These are phyloP conservation scores for Electrophaes corylata DNA, from an alignment of 2,888 invertebrate genomes.

Conservation along the genomic window DNA sequence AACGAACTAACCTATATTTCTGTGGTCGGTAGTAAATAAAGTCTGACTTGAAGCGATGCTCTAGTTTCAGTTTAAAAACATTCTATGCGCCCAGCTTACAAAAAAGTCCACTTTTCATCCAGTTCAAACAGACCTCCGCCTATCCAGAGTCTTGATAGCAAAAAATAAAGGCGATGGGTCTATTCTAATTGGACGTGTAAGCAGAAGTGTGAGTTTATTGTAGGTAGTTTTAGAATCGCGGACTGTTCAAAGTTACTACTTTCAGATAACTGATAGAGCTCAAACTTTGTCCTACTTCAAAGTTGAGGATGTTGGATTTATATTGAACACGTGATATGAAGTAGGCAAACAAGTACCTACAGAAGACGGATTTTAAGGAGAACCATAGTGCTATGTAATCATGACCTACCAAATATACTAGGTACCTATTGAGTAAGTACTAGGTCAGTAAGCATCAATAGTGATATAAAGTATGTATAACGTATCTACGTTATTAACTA, in stretches of 20 bases:
- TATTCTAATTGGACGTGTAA: slow-evolving; percentile 37
- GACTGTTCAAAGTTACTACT: slow-evolving; percentile 39
- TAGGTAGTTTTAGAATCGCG: slow-evolving; percentile 35
- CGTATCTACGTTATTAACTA: no score
- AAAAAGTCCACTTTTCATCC: slow-evolving; percentile 31
- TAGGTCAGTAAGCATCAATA: no score
- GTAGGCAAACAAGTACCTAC: neutral
- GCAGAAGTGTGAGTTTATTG: slow-evolving; percentile 34
- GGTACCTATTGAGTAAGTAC: no score
- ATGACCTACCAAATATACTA: no score
- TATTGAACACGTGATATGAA: slow-evolving; percentile 3
- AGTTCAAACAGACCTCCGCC: slow-evolving; percentile 40
- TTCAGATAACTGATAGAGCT: slow-evolving; percentile 50
- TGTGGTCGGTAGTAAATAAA: slow-evolving; percentile 44
- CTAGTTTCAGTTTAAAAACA: slow-evolving; percentile 60
- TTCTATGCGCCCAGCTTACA: slow-evolving; percentile 34
- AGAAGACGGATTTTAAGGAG: neutral
- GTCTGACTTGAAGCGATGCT: slow-evolving; percentile 47
- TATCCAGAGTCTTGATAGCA: slow-evolving; percentile 12
- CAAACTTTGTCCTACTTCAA: slow-evolving; percentile 45
- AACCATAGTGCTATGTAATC: neutral
- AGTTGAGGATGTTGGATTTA: slow-evolving; percentile 2
- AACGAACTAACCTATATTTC: slow-evolving; percentile 13
- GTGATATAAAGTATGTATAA: no score
- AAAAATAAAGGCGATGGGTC: slow-evolving; percentile 26